Conservation (phyloP, 2,888 invertebrate genomes). For the Actias luna region DNA sequence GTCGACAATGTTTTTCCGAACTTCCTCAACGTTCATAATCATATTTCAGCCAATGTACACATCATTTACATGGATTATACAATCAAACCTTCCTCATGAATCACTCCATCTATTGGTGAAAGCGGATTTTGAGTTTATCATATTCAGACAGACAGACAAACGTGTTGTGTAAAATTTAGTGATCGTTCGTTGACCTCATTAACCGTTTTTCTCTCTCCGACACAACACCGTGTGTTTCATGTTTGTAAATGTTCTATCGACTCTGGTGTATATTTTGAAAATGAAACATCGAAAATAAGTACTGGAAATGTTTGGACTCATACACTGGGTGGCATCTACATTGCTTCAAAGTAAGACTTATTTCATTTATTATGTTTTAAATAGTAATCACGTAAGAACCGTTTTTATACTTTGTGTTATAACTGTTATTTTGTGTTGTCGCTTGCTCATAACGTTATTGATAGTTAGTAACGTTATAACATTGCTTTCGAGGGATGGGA, state of each 20-base stretch:
- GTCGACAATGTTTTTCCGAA: too few relatives aligned
- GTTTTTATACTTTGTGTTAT: conserved; percentile 21
- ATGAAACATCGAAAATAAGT: conserved; percentile 47
- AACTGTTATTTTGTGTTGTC: not conserved
- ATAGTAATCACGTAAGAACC: not conserved
- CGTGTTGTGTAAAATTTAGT: too few relatives aligned
- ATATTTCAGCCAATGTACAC: too few relatives aligned
- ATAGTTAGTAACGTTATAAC: conserved; percentile 7
- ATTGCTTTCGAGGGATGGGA: not conserved
- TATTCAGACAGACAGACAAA: too few relatives aligned
- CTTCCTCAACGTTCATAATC: too few relatives aligned
- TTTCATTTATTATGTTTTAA: conserved; percentile 10
- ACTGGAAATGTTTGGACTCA: conserved; percentile 11
- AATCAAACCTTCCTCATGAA: too few relatives aligned
- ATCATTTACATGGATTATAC: too few relatives aligned
- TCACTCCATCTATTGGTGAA: too few relatives aligned
- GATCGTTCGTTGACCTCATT: too few relatives aligned
- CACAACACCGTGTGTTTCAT: not conserved
- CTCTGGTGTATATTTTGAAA: conserved; percentile 51
- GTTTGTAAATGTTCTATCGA: not conserved
- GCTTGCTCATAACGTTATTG: conserved; percentile 5
- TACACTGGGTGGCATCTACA: conserved; percentile 17
- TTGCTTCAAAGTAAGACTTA: conserved; percentile 13
- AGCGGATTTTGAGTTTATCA: too few relatives aligned
- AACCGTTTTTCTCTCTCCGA: too few relatives aligned